Evolutionary conservation across 2,888 invertebrate genomes (phyloP).

Genomic region (Fragum sueziense): DNA sequence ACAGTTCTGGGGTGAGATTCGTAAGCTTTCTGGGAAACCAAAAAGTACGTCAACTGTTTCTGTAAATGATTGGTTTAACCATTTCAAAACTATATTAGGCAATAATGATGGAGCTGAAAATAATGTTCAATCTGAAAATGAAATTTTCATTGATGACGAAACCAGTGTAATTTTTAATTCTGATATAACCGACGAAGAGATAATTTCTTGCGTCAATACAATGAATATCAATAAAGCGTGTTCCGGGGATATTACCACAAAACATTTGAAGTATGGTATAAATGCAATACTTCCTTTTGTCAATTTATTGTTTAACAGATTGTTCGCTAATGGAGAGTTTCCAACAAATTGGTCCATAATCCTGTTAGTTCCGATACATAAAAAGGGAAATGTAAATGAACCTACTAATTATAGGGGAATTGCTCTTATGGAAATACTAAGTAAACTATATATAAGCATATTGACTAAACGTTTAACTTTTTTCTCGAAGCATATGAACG

Average conservation of each 20-base stretch:
- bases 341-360: not conserved
- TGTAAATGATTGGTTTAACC: not conserved
- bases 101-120: not conserved
- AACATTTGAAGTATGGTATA: not conserved
- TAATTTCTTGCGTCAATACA: not conserved
- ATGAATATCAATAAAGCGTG: not conserved
- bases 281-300: not conserved
- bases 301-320: not conserved
- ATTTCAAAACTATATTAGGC: not conserved
- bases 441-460: not conserved
- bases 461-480: not conserved
- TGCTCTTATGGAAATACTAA: not conserved
- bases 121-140: too few relatives aligned
- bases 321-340: not conserved
- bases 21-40: not conserved
- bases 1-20: not conserved
- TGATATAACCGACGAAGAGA: not conserved
- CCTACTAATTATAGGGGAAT: slow-evolving; percentile 17
- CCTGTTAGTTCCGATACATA: slow-evolving; percentile 1
- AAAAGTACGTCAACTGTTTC: not conserved
- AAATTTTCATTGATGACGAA: not conserved
- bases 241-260: not conserved
- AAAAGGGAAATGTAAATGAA: not conserved
- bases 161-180: not conserved
- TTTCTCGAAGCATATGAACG: not conserved